Conservation (phyloP, 2,113 vertebrate genomes). For the Anoplopoma fimbria region DNA sequence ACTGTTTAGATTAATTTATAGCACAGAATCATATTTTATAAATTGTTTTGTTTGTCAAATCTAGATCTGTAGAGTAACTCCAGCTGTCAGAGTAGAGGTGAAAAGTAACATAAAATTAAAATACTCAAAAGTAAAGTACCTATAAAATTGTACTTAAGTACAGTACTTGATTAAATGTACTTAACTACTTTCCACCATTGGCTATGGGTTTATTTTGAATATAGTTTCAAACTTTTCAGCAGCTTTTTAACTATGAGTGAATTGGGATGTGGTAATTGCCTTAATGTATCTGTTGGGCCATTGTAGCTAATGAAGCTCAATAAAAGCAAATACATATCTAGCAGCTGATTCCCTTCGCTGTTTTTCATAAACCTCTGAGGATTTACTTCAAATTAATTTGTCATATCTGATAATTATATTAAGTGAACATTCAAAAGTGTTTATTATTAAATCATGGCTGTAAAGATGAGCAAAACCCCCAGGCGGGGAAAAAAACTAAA, state of each 20-base stretch:
- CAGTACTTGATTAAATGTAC: not conserved
- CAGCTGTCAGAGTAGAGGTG: not conserved
- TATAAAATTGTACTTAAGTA: not conserved
- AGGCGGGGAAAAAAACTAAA: not conserved
- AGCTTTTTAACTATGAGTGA: not conserved
- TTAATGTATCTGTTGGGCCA: constrained; percentile 19
- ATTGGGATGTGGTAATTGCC: not conserved
- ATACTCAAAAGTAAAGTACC: not conserved
- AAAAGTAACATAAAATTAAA: not conserved
- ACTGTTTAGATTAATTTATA: not conserved
- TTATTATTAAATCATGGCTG: constrained; percentile 16
- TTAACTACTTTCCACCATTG: not conserved
- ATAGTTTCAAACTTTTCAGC: not conserved
- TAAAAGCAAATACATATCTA: constrained; percentile 4
- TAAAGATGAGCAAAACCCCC: not conserved
- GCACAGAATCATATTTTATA: not conserved
- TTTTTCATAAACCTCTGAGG: constrained; percentile 20
- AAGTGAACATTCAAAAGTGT: constrained; percentile 4
- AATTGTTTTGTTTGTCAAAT: not conserved
- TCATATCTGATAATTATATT: constrained; percentile 17
- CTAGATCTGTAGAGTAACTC: not conserved
- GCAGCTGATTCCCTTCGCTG: not conserved
- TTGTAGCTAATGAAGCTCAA: constrained; percentile 29
- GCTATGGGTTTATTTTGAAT: constrained; percentile 2
- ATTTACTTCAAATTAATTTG: constrained; percentile 44